Evolutionary conservation across 2,797 vertebrate genomes (phyloP).

Genomic region (Argyrosomus regius): DNA sequence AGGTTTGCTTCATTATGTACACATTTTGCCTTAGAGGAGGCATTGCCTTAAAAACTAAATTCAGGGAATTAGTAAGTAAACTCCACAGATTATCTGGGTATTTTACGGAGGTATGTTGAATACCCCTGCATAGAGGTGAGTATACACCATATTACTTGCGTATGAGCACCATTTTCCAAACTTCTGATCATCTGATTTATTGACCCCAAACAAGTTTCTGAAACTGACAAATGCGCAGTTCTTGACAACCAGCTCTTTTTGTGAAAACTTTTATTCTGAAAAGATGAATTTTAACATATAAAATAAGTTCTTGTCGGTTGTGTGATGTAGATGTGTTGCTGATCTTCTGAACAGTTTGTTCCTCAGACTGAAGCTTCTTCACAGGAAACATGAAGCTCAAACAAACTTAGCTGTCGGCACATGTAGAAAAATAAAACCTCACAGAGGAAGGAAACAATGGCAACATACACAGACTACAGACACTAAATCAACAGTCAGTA

Average conservation of each 20-base stretch:
- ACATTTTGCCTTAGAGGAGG: not conserved
- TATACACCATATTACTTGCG: not conserved
- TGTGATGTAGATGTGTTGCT: constrained; percentile 21
- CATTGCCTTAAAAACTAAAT: not conserved
- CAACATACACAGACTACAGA: constrained; percentile 26
- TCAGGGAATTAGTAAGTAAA: not conserved
- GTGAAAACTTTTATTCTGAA: constrained; percentile 75
- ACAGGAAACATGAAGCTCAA: constrained; percentile 44
- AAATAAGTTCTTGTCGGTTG: constrained; percentile 42
- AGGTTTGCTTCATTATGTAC: not conserved
- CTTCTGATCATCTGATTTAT: too few species aligned
- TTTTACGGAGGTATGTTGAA: not conserved
- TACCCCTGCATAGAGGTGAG: not conserved
- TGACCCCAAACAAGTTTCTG: too few species aligned
- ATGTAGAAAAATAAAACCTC: constrained; percentile 63
- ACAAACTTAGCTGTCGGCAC: constrained; percentile 58
- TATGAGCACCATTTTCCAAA: too few species aligned
- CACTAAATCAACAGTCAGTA: constrained; percentile 11
- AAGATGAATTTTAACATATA: constrained; percentile 60
- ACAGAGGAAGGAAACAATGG: constrained; percentile 42
- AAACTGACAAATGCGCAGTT: not conserved
- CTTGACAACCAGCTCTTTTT: not conserved
- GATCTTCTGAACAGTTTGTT: constrained; percentile 22
- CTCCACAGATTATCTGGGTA: not conserved
- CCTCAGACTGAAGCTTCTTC: constrained; percentile 39